Evolutionary conservation across 2,113 vertebrate species (phyloP).

Genomic region (Stictonetta naevosa): DNA sequence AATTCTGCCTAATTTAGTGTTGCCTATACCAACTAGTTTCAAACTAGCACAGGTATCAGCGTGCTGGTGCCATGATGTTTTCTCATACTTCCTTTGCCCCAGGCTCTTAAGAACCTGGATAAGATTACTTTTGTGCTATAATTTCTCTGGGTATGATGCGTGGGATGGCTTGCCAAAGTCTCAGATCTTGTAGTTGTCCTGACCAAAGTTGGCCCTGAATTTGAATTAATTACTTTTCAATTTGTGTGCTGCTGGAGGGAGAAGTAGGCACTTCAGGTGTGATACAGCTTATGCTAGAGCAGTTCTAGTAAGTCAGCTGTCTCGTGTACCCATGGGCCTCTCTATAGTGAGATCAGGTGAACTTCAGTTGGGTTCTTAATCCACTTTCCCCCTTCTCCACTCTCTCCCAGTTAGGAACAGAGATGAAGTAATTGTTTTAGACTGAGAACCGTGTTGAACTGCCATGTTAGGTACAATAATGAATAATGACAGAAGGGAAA

Average conservation of each 20-base stretch:
- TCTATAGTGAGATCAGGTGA: not conserved
- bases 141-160: not conserved
- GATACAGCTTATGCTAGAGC: not conserved
- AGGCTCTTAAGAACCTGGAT: fast-evolving
- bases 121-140: not conserved
- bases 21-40: not conserved
- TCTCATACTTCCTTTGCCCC: not conserved
- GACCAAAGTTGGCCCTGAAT: not conserved
- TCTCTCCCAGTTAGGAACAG: not conserved
- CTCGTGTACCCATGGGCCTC: fast-evolving
- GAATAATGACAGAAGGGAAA: not conserved
- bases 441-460: not conserved
- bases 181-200: fast-evolving
- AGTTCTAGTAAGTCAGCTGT: not conserved
- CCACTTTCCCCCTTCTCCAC: not conserved
- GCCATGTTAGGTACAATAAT: not conserved
- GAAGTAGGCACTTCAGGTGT: not conserved
- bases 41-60: not conserved
- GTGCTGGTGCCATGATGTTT: not conserved
- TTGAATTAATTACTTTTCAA: not conserved
- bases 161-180: not conserved
- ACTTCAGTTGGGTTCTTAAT: not conserved
- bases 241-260: not conserved
- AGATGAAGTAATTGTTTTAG: not conserved
- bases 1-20: not conserved